Evolutionary conservation across 2,113 vertebrate genomes (phyloP), one percentile per base, ranked within the genome.

Genomic region (Phalacrocorax aristotelis): DNA sequence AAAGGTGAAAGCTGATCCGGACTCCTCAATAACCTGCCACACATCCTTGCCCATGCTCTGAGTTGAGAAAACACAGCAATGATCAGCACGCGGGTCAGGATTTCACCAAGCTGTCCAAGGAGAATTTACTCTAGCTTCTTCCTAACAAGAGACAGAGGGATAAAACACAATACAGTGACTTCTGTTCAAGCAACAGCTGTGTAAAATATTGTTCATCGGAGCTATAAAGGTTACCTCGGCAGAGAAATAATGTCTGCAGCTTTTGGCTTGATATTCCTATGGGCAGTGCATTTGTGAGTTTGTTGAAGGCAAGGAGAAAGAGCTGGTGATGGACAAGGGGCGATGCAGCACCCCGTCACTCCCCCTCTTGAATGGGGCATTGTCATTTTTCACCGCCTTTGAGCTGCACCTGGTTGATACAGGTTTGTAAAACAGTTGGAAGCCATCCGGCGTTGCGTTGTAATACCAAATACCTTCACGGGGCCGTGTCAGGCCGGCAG

Each of bases 401-500:
- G 79, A 13, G 61, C 13, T 22, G 25, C 19, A 3, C 6, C 23
- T 9, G 60, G 20, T 40, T 22, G 20, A 30, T 7, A 12, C 1
- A 3, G 55, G 44, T 70, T n/a, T 71, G 25, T n/a, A 27, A 52
- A 74, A 6, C 23, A 15, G 29, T 2, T 8, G 61, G 44, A 54
- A 74, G 60, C 21, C n/a, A 2, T 8, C 38, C 38, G 23, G 46
- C 4, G 4, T 16, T 10, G 36, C 2, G 25, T 52, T 76, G 5
- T 5, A 6, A 10, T 3, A 8, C 15, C 7, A 18, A 58, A 46
- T 19, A 12, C 42, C 18, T 34, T 32, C 2, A 4, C 2, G 6
- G 8, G 40, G 60, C 34, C 4, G 3, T 8, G 27, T 29, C 22
- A 0, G 7, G 3, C 46, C 1, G 2, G 3, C 36, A 17, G 21